Evolutionary conservation across 2,888 invertebrate species (phyloP), one percentile per base, ranked within the genome.

Genomic region (Amblyjoppa proteus): DNA sequence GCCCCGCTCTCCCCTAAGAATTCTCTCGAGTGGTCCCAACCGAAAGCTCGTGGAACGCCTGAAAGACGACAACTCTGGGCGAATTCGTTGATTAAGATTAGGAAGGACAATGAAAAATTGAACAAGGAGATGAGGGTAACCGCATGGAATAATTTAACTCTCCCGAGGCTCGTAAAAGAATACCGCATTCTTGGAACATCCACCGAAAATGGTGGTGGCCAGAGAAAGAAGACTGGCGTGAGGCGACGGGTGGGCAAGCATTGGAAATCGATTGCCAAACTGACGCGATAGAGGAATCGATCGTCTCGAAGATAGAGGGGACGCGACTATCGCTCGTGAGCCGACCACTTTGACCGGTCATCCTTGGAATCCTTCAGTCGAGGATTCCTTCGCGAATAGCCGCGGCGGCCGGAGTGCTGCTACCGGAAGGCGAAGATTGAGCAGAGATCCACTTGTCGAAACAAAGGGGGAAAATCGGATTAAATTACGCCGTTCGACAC

Each of bases 311-410:
- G 56, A 45, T 61, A 74, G 7, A 70, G 28, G 45, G 9, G 25
- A 25, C 34, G 41, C 20, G 41, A 13, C 13, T 53, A 13, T 69
- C 51, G 25, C 73, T 38, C 68, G 61, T 68, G 58, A 58, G 28
- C 38, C n/a, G 66, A 56, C 69, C 53, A 79, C 79, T 70, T 75
- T 79, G 79, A 83, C 74, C 64, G 79, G 74, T 64, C 79, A 83
- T 83, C 79, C 49, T 66, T n/a, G 70, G 70, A 79, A 83, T 83
- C 69, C 74, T 38, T 61, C 34, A 56, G 25, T 25, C 25, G 7
- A 51, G 38, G 73, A 74, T 79, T 83, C 58, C 78, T 38, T 49
- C 68, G 68, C 9, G 74, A 41, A 74, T 83, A 58, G 68, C 7
- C 41, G 64, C 45, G 53, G 34, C 28, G n/a, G 28, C 28, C 34